Evolutionary conservation across 2,888 invertebrate genomes (phyloP), one percentile per base, ranked within the genome.

Genomic region (Archips crataeganus): DNA sequence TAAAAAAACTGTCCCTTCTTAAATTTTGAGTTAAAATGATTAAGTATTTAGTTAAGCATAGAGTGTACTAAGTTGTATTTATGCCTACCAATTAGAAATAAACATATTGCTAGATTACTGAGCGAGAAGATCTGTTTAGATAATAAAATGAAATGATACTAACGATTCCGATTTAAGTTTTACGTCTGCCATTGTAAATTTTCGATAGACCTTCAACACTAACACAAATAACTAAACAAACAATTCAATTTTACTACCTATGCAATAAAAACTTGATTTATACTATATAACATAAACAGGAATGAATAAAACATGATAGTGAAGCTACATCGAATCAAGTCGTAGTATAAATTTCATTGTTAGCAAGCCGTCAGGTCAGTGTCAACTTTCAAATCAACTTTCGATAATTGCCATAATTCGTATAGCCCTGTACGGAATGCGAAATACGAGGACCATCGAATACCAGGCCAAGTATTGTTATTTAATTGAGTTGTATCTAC

Each of bases 301-400:
- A 32, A 63, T 11, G 47, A 47, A 42, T 34, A 63, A 47, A 47
- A 47, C 45, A 63, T 8, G 32, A 57, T 57, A 23, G 54, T 23
- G 9, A 57, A 57, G 57, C 57, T 57, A 32, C 32, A 57, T 10
- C 57, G 57, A 32, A 47, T 69, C 69, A 69, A 51, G 64, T 45
- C n/a, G n/a, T 51, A 64, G 69, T 65, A 70, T 68, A 63, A 62
- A 73, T 49, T 68, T 47, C 57, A 74, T 74, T 74, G 74, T 74
- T 74, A 74, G 69, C 69, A 63, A 57, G 23, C 69, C 60, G 34
- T 60, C 69, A 64, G 69, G 69, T 74, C 74, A 69, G 69, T 74
- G 74, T 70, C 69, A 65, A 70, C 69, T 74, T 74, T 74, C 74
- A 74, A 65, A 70, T 74, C 74, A 74, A 74, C 74, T 74, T 74